These are phyloP conservation scores for Serinus canaria DNA, from an alignment of 2,113 vertebrate genomes.

Conservation along the genomic window DNA sequence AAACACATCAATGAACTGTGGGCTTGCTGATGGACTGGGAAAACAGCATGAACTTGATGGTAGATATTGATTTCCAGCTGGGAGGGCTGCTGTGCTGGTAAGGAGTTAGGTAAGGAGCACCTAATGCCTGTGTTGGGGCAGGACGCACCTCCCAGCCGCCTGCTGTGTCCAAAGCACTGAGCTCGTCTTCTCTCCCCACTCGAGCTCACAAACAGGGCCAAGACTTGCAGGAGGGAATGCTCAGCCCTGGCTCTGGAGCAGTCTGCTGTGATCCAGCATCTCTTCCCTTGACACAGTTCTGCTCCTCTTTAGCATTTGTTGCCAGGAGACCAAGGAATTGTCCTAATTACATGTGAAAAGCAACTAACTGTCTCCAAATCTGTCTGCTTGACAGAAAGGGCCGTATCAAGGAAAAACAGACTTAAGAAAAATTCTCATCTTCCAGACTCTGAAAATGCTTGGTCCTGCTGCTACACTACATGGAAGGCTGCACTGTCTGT, in stretches of 20 bases:
- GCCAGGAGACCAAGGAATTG: constrained; percentile 25
- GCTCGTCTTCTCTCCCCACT: background rate
- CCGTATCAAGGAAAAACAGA: background rate
- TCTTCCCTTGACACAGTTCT: background rate
- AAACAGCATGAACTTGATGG: background rate
- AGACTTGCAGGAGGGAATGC: background rate
- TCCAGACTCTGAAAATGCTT: background rate
- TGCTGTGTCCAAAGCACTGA: background rate
- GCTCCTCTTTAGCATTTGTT: background rate
- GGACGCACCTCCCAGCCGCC: background rate
- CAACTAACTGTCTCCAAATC: background rate
- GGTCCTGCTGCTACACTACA: background rate
- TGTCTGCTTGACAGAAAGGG: background rate
- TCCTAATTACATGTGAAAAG: constrained; percentile 22
- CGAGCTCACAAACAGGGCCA: background rate
- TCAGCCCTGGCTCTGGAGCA: background rate
- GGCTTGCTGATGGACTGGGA: background rate
- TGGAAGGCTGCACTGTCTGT: background rate
- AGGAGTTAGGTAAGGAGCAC: background rate
- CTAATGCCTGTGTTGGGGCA: background rate
- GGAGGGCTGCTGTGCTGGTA: background rate
- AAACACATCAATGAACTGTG: background rate
- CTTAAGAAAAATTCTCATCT: background rate
- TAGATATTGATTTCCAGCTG: background rate
- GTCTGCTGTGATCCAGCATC: background rate